A percentile compares a stretch with the other conserved stretches of the same genome.
These are phyloP conservation scores for Neoarius graeffei DNA, from an alignment of 2,113 vertebrate genomes.

Conservation along the genomic window DNA sequence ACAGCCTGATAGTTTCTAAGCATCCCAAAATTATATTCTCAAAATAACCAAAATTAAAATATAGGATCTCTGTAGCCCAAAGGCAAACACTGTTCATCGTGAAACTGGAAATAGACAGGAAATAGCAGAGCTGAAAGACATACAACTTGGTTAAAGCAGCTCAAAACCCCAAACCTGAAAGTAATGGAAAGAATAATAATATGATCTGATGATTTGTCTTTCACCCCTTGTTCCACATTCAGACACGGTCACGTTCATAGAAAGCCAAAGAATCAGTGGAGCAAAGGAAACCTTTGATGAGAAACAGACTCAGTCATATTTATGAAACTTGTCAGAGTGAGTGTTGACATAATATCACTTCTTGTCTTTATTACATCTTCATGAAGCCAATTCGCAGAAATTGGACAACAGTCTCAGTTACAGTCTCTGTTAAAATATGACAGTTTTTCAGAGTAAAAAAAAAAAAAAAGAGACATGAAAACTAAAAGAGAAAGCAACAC, in stretches of 20 bases:
- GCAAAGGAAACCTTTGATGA: constrained; percentile 12
- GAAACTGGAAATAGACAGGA: neutral
- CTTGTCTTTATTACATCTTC: neutral
- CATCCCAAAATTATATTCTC: neutral
- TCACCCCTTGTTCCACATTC: neutral
- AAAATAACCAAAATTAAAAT: neutral
- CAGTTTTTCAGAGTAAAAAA: neutral
- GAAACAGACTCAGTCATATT: constrained; percentile 9
- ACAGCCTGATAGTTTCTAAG: neutral
- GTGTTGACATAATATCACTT: neutral
- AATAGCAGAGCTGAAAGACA: neutral
- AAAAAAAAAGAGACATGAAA: neutral
- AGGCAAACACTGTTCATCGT: neutral
- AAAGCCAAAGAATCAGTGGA: neutral
- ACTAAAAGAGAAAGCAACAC: neutral
- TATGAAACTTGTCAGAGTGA: neutral
- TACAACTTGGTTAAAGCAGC: neutral
- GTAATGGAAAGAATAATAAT: constrained; percentile 25
- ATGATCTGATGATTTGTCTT: constrained; percentile 4
- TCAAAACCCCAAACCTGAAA: neutral
- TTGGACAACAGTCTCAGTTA: neutral
- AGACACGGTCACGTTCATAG: neutral
- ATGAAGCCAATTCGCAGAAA: neutral
- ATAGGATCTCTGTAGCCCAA: neutral
- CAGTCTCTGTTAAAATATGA: neutral